Evolutionary conservation across 2,113 vertebrate genomes (phyloP), one percentile per base, ranked within the genome.

Genomic region (Symphodus melops): DNA sequence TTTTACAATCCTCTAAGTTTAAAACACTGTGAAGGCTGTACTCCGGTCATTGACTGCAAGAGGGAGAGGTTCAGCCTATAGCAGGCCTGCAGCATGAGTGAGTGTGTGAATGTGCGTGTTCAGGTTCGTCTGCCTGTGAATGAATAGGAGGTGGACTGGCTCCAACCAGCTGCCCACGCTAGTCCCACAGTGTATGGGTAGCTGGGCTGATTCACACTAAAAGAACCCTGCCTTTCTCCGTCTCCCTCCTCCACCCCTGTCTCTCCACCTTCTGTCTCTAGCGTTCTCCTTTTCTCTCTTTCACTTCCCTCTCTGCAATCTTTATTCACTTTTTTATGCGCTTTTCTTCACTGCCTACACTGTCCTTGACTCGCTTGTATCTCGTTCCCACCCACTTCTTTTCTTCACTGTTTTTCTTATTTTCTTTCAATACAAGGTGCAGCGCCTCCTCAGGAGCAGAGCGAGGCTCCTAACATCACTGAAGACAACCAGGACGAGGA

Each of bases 361-460:
- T 16, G 19, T 61, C 66, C 83, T 81, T 82, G 63, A 72, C 61
- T 72, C 9, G 36, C 75, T 65, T 21, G 14, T 58, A 72, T 88
- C 72, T 72, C 44, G 68, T 73, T 80, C 66, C 68, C 78, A 71
- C 77, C 59, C 57, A 67, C 68, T 71, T 61, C 60, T 46, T 69
- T 42, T 80, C 58, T 58, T 48, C 52, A 80, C 68, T 0, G 14
- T 66, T 71, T 78, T 33, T 33, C 28, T 33, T 56, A 28, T 53
- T 20, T 20, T 76, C 33, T 63, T 36, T 65, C 19, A 8, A 21
- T 59, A 5, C 70, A 63, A 94, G 93, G 92, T 23, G 94, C 94
- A 23, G 91, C 91, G 1, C 86, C 88, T 72, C 83, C 90, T 48
- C 84, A 90, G 79, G 93, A 93, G 51, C 95, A 96, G 83, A 93